Percentiles rank a stretch among this genome's conserved stretches.
Conservation (phyloP, 2,113 vertebrate genomes). For the Elephantulus edwardii region DNA sequence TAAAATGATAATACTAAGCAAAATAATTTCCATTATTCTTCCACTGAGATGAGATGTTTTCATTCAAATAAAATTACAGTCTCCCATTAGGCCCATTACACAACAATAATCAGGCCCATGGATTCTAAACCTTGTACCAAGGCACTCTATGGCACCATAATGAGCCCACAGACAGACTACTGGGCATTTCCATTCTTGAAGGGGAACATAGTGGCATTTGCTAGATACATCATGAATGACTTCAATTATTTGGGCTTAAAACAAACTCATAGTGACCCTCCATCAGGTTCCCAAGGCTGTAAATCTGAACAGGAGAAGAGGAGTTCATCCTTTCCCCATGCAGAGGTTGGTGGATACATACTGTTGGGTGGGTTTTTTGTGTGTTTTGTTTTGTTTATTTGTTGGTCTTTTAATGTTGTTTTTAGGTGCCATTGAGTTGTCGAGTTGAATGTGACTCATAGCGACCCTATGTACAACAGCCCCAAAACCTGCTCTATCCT, state of each 20-base stretch:
- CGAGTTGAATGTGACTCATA: too few species aligned
- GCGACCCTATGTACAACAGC: too few species aligned
- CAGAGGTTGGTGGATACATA: too few species aligned
- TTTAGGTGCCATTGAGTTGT: too few species aligned
- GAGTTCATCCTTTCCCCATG: too few species aligned
- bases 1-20: background rate
- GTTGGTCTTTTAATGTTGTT: too few species aligned
- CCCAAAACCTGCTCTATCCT: too few species aligned
- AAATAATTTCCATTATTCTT: background rate
- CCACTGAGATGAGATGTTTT: background rate
- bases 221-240: background rate
- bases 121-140: background rate
- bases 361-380: background rate
- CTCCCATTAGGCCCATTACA: background rate
- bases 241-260: background rate
- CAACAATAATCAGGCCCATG: background rate
- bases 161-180: background rate
- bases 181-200: background rate
- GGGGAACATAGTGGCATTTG: background rate
- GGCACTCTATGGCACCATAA: rapidly evolving
- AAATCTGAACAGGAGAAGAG: too few species aligned
- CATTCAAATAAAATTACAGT: background rate
- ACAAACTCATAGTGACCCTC: too few species aligned
- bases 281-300: too few species aligned
- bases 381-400: too few species aligned